phyloP scores from a whole-genome alignment of 2,797 vertebrate species.

The Hippocampus kuda region DNA sequence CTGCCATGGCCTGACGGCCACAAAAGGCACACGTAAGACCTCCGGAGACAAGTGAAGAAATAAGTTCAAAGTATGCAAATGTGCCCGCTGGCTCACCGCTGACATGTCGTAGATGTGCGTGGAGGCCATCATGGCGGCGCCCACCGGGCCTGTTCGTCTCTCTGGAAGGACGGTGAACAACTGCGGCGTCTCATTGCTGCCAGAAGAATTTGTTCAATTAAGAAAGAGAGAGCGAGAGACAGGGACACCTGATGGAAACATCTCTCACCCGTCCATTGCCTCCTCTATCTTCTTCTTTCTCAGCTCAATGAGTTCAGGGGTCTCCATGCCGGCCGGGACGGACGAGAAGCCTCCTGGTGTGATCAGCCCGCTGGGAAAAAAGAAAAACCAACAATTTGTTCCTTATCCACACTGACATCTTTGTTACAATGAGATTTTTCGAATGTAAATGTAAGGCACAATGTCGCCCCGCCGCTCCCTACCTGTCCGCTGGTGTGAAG shows the following conservation, averaged over 20 bases:
- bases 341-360: conserved; percentile 87
- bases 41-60: not conserved
- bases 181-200: conserved; percentile 83
- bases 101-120: conserved; percentile 90
- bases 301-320: conserved; percentile 86
- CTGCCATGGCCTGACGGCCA: conserved; percentile 65
- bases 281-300: conserved; percentile 95
- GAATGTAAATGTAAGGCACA: too few relatives aligned
- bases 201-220: not conserved
- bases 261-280: conserved; percentile 81
- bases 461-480: not conserved
- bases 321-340: conserved; percentile 89
- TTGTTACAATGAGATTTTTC: too few relatives aligned
- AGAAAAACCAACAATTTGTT: not conserved
- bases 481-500: conserved; percentile 90
- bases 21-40: not conserved
- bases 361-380: conserved; percentile 74
- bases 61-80: not conserved
- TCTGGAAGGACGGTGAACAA: conserved; percentile 81
- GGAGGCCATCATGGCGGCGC: conserved; percentile 85
- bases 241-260: not conserved
- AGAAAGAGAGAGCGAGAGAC: not conserved
- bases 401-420: too few relatives aligned
- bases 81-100: conserved; percentile 56
- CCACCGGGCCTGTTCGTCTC: conserved; percentile 75